phyloP scores from a whole-genome alignment of 2,113 vertebrate species.

The Nematolebias whitei region DNA sequence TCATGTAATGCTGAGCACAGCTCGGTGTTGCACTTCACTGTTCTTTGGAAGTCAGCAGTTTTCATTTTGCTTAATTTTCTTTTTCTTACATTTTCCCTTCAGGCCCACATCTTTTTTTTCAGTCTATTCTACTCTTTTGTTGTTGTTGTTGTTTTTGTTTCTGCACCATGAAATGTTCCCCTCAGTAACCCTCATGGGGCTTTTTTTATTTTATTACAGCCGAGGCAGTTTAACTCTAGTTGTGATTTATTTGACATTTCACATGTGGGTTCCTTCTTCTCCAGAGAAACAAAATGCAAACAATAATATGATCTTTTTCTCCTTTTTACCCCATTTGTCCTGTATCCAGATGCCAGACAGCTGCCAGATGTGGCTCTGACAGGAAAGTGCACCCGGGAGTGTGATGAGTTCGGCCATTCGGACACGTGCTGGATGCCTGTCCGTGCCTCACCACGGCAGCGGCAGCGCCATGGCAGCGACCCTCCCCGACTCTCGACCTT shows the following conservation, averaged over 20 bases:
- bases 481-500: constrained; percentile 79
- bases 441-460: constrained; percentile 72
- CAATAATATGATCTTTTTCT: not conserved
- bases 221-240: too few relatives aligned
- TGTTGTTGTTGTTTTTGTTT: constrained; percentile 10
- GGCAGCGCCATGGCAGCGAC: constrained; percentile 76
- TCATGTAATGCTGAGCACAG: constrained; percentile 22
- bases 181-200: not conserved
- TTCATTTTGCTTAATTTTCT: constrained; percentile 51
- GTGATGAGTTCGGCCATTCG: constrained; percentile 80
- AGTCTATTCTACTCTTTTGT: constrained; percentile 1
- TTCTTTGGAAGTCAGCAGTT: constrained; percentile 48
- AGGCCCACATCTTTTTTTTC: constrained; percentile 6
- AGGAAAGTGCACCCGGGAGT: constrained; percentile 80
- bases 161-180: too few relatives aligned
- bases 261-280: not conserved
- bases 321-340: not conserved
- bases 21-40: constrained; percentile 4
- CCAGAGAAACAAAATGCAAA: not conserved
- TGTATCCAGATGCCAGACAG: constrained; percentile 75
- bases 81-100: constrained; percentile 4
- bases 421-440: constrained; percentile 84
- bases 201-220: not conserved
- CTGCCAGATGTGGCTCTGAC: constrained; percentile 81
- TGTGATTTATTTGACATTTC: not conserved